Percentiles rank a stretch among this genome's conserved stretches.
Evolutionary conservation across 2,888 invertebrate species (phyloP).

Genomic region (Nyleta sp.): DNA sequence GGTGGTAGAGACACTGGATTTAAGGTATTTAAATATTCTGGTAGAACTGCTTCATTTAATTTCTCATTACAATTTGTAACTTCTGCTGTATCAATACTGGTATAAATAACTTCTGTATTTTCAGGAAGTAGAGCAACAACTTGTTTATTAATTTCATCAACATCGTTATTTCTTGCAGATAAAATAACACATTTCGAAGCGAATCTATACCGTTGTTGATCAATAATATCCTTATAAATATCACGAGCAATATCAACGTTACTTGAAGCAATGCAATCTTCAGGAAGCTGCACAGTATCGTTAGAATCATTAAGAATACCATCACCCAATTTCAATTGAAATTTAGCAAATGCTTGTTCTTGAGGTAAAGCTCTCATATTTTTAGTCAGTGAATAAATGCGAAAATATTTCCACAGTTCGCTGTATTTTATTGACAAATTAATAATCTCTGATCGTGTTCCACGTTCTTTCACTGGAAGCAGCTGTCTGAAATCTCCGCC

Average conservation of each 20-base stretch:
- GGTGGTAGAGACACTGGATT: too few relatives aligned
- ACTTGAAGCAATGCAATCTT: constrained; percentile 1
- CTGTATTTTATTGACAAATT: constrained; percentile 67
- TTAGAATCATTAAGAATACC: constrained; percentile 58
- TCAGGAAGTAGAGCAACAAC: too few relatives aligned
- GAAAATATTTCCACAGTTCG: constrained; percentile 60
- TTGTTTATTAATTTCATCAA: too few relatives aligned
- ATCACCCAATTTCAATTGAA: constrained; percentile 54
- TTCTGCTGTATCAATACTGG: too few relatives aligned
- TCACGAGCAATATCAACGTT: not conserved
- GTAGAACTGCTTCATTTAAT: too few relatives aligned
- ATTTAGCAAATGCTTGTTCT: constrained; percentile 61
- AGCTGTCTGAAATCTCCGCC: constrained; percentile 26
- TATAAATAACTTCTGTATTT: too few relatives aligned
- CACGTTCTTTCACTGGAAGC: constrained; percentile 46
- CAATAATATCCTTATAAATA: too few relatives aligned
- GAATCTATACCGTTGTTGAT: too few relatives aligned
- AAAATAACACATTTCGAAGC: too few relatives aligned
- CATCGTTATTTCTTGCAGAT: too few relatives aligned
- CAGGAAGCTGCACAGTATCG: constrained; percentile 52
- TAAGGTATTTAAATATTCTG: too few relatives aligned
- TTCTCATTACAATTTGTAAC: too few relatives aligned
- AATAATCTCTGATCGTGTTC: constrained; percentile 49
- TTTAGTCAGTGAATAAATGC: constrained; percentile 59
- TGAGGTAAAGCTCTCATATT: constrained; percentile 61